These are phyloP conservation scores for Phenacoccus solenopsis DNA, from an alignment of 1,140 invertebrate species.

Conservation along the genomic window DNA sequence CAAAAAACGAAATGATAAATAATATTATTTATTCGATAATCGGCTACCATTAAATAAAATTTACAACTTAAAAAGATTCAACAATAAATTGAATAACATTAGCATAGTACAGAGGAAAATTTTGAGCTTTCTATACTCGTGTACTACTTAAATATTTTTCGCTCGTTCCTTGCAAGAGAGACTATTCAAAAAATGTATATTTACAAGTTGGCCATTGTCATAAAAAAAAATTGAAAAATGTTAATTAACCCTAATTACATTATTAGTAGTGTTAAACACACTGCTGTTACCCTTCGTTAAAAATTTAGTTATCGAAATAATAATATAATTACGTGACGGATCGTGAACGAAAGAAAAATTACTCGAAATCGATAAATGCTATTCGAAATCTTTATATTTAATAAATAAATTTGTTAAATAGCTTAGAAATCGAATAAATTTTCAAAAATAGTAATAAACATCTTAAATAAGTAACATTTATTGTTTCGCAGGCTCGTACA, in stretches of 20 bases:
- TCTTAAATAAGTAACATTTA: neutral
- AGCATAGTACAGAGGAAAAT: neutral
- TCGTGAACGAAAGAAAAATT: neutral
- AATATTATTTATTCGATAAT: neutral
- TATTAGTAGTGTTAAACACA: neutral
- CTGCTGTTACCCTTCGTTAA: too few species aligned
- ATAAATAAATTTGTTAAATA: neutral
- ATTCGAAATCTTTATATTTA: neutral
- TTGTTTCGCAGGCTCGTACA: neutral
- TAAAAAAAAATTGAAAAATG: neutral
- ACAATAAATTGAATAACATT: slow-evolving; percentile 1
- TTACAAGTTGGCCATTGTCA: neutral
- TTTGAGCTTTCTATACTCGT: neutral
- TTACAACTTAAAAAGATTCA: slow-evolving; percentile 15
- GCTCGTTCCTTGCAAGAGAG: neutral
- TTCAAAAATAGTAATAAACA: neutral
- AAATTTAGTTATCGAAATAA: too few species aligned
- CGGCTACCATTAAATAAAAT: neutral
- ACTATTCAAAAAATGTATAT: neutral
- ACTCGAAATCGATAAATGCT: slow-evolving; percentile 8
- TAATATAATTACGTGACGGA: too few species aligned
- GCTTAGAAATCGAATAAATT: neutral
- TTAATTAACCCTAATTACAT: neutral
- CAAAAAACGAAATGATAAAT: neutral
- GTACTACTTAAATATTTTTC: neutral